These are phyloP conservation scores for Spilarctia lutea DNA, from an alignment of 2,888 invertebrate species.

Conservation along the genomic window DNA sequence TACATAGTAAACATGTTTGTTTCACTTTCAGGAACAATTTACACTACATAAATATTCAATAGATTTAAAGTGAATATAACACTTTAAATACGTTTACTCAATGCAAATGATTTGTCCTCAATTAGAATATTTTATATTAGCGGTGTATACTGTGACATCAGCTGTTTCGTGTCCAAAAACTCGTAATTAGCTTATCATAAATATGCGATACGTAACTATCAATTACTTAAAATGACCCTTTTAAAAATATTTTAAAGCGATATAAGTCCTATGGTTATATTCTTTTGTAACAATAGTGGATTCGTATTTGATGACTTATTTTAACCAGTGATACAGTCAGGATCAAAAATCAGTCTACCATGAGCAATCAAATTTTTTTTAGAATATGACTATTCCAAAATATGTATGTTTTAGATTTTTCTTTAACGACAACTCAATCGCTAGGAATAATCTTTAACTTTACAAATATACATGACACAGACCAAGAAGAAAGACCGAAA, in stretches of 20 bases:
- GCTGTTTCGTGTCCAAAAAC: neutral
- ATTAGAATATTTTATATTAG: neutral
- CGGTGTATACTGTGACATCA: neutral
- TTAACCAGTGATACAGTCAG: neutral
- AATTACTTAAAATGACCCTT: neutral
- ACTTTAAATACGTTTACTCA: neutral
- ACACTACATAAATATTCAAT: slow-evolving; percentile 1
- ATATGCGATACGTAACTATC: neutral
- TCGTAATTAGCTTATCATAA: neutral
- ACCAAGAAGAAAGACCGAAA: too few relatives aligned
- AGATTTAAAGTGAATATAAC: neutral
- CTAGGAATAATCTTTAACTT: too few relatives aligned
- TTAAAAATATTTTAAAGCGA: neutral
- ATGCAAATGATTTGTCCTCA: neutral
- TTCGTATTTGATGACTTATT: neutral
- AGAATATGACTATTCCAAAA: too few relatives aligned
- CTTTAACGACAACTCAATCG: too few relatives aligned
- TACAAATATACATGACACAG: too few relatives aligned
- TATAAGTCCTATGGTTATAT: neutral
- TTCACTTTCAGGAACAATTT: neutral
- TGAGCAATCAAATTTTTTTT: neutral
- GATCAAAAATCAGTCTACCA: neutral
- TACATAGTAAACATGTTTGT: neutral
- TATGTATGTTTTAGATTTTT: too few relatives aligned
- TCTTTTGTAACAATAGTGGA: neutral